Conservation (phyloP, 2,797 vertebrate genomes). For the Xenops minutus region DNA sequence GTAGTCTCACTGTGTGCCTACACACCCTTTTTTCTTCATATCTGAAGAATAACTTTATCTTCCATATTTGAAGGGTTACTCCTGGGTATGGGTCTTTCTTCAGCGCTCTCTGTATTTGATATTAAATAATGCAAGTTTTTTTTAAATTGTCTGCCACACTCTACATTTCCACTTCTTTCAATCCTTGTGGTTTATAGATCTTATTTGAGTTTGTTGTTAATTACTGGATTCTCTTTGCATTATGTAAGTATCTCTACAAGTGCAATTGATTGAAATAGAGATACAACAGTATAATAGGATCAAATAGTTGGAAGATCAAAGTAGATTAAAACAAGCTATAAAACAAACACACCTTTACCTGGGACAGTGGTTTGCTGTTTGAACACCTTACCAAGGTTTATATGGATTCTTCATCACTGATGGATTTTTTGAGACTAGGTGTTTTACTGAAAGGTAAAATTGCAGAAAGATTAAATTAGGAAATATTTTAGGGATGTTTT, state of each 20-base stretch:
- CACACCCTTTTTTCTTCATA: neutral
- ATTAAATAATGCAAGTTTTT: neutral
- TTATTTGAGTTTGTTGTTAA: neutral
- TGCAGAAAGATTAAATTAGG: neutral
- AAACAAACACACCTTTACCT: neutral
- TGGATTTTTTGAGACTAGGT: neutral
- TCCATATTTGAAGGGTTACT: neutral
- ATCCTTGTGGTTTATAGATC: neutral
- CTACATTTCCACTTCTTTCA: neutral
- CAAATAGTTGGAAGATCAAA: constrained; percentile 19
- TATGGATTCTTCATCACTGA: neutral
- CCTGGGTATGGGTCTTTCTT: neutral
- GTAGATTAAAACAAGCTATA: neutral
- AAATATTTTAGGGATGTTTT: neutral
- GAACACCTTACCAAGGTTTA: neutral
- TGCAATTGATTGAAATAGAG: constrained; percentile 9
- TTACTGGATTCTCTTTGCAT: neutral
- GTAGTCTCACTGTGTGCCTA: neutral
- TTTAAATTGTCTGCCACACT: neutral
- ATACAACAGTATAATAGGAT: constrained; percentile 10
- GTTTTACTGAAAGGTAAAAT: neutral
- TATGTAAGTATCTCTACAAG: neutral
- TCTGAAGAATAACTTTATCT: neutral
- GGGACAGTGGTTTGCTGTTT: neutral
- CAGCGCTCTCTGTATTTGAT: neutral